Conservation (phyloP, 2,113 vertebrate species). For the Thymallus thymallus region DNA sequence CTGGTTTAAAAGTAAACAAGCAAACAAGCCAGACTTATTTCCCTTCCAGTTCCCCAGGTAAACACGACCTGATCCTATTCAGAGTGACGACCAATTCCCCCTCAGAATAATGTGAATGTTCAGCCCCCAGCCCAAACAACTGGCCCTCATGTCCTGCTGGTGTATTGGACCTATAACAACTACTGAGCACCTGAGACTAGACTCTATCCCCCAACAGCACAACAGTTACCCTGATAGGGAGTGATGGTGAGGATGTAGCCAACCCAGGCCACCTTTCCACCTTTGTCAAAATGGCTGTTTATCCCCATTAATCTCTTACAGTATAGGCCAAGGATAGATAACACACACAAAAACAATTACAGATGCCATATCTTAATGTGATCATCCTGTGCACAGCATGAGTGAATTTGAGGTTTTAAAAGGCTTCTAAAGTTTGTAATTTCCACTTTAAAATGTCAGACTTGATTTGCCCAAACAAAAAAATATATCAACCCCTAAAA, state of each 20-base stretch:
- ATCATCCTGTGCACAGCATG: not conserved
- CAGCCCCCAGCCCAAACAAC: conserved; percentile 52
- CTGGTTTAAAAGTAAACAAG: not conserved
- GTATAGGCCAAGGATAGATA: not conserved
- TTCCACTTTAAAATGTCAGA: no score
- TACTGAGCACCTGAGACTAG: conserved; percentile 54
- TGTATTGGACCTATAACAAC: conserved; percentile 48
- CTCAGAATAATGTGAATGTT: conserved; percentile 49
- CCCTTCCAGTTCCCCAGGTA: conserved; percentile 42
- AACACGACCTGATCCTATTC: conserved; percentile 50
- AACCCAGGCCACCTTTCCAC: not conserved
- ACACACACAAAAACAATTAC: conserved; percentile 2
- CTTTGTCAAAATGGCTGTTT: conserved; percentile 12
- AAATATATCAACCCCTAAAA: no score
- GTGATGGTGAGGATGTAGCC: not conserved
- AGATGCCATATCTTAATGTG: not conserved
- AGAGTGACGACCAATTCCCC: conserved; percentile 48
- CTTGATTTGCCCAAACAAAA: no score
- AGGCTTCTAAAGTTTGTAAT: no score
- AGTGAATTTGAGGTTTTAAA: no score
- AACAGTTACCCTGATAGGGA: not conserved
- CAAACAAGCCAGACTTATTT: not conserved
- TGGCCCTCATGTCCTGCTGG: conserved; percentile 43
- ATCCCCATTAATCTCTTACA: conserved; percentile 2
- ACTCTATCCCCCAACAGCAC: conserved; percentile 38